Evolutionary conservation across 2,797 vertebrate species (phyloP), one percentile per base, ranked within the genome.

Genomic region (Scolopax bukidnonensis): DNA sequence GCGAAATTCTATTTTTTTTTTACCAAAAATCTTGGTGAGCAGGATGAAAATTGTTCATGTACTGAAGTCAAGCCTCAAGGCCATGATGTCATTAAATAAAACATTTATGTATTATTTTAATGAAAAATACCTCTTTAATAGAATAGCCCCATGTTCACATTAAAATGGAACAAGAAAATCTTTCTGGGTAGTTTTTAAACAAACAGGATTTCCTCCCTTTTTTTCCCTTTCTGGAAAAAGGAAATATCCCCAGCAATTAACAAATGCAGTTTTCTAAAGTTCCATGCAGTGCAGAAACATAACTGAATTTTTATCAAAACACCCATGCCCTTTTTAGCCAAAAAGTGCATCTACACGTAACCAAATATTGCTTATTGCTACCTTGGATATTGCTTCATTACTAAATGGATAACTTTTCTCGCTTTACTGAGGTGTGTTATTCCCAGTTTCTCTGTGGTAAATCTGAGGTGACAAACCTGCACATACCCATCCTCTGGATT

Each of bases 101-200:
- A 92, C 87, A 95, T 93, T 77, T 57, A 96, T 87, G 53, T 51
- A 67, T 70, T 78, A 83, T 94, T 95, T 93, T 79, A 93, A 91
- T 94, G 65, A 95, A 97, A 95, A 96, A 94, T 95, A 53, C 8
- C 38, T 83, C 61, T 94, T 92, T 69, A 85, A 43, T 56, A 83
- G 48, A 87, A 84, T 15, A 82, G 60, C 9, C 47, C 33, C 25
- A 38, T 16, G 10, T 75, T 78, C 53, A 36, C 38, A 33, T 57
- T 77, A 36, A 93, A 79, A 57, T 8, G 45, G 36, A 83, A 78
- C 8, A 89, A 64, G 45, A 57, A 90, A 75, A 84, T 47, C 6
- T 67, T 76, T 84, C 51, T 70, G 23, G 14, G 9, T 77, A 2
- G 51, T 76, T 93, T 90, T 76, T n/a, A 79, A 81, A 84, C 20